Percentiles rank a stretch among this genome's conserved stretches.
These are phyloP conservation scores for Dipodomys stephensi DNA, from an alignment of 2,113 vertebrate genomes.

Conservation along the genomic window DNA sequence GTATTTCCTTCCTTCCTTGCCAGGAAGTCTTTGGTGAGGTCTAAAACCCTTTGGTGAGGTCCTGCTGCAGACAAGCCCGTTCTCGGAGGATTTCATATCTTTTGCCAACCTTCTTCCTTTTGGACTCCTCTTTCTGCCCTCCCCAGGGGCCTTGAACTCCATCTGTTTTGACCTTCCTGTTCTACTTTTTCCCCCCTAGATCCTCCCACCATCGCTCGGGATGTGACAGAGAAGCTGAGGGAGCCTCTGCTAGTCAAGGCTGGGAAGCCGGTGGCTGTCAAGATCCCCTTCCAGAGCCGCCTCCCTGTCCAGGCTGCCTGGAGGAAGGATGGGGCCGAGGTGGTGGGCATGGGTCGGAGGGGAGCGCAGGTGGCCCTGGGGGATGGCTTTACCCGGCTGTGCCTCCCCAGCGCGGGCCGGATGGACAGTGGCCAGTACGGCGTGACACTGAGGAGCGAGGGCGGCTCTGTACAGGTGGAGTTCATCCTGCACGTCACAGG, in stretches of 20 bases:
- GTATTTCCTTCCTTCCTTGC: not conserved
- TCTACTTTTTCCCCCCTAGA: slow-evolving; percentile 82
- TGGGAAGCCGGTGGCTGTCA: slow-evolving; percentile 88
- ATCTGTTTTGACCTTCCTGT: not conserved
- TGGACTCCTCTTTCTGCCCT: not conserved
- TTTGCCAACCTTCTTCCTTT: not conserved
- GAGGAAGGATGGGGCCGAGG: slow-evolving; percentile 90
- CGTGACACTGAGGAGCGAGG: slow-evolving; percentile 91
- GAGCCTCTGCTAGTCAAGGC: slow-evolving; percentile 88
- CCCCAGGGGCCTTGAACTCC: accelerated
- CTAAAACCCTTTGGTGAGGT: not conserved
- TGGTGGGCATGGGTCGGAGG: slow-evolving; percentile 79
- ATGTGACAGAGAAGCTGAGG: slow-evolving; percentile 87
- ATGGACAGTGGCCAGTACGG: slow-evolving; percentile 91
- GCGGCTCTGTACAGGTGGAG: slow-evolving; percentile 86
- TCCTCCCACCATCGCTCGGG: slow-evolving; percentile 89
- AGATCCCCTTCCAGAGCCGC: slow-evolving; percentile 88
- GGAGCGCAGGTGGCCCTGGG: slow-evolving; percentile 86
- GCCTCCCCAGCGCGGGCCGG: slow-evolving; percentile 87
- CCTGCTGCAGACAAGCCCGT: not conserved
- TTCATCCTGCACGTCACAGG: slow-evolving; percentile 89
- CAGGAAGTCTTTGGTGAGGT: not conserved
- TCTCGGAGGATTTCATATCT: not conserved
- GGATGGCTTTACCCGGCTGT: slow-evolving; percentile 84
- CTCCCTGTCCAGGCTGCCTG: slow-evolving; percentile 90